A percentile compares a stretch with the other conserved stretches of the same genome.
Conservation (phyloP, 2,113 vertebrate species). For the Leptocoma aspasia region DNA sequence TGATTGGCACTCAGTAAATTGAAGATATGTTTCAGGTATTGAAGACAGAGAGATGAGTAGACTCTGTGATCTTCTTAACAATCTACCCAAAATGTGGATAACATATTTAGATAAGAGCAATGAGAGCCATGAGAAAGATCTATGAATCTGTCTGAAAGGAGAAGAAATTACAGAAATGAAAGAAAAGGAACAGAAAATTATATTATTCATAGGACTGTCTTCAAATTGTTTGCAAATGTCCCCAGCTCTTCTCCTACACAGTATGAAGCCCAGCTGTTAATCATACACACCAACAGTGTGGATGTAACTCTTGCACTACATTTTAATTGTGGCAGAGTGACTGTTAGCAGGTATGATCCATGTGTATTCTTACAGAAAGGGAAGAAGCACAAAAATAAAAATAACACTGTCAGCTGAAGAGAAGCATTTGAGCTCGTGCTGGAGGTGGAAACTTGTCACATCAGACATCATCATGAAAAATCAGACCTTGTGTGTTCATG, state of each 20-base stretch:
- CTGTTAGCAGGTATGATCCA: neutral
- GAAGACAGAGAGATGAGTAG: neutral
- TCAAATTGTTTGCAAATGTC: neutral
- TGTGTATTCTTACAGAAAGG: neutral
- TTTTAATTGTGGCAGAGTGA: neutral
- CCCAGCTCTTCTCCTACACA: neutral
- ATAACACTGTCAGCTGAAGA: neutral
- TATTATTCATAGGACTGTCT: neutral
- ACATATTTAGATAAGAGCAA: neutral
- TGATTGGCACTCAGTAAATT: neutral
- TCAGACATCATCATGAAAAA: neutral
- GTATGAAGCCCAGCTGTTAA: neutral
- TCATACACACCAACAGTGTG: neutral
- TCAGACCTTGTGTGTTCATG: neutral
- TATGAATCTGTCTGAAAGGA: neutral
- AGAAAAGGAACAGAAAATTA: neutral
- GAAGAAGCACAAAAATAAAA: neutral
- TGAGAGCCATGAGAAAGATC: neutral
- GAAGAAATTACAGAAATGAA: neutral
- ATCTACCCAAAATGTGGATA: neutral
- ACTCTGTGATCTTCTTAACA: neutral
- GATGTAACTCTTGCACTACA: neutral
- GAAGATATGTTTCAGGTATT: neutral
- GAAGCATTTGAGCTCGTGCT: neutral
- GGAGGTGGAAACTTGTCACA: neutral